These are phyloP conservation scores for Alectoris magna DNA, from an alignment of 2,797 vertebrate species.

Conservation along the genomic window DNA sequence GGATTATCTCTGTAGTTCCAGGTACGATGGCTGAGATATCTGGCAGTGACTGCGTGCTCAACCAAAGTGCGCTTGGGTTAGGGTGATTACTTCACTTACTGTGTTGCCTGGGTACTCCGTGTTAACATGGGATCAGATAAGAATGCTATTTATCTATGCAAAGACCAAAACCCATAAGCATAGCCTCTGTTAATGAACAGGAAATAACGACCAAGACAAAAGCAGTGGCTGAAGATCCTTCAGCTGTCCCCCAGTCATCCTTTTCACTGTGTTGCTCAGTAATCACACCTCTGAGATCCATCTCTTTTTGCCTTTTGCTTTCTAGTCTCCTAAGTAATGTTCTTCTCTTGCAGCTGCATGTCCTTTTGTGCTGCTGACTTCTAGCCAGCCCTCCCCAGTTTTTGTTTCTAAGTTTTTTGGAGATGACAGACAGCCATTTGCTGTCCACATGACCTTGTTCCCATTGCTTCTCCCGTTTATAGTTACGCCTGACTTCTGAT, in stretches of 20 bases:
- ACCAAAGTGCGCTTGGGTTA: neutral
- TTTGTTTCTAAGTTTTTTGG: neutral
- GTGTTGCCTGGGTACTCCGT: neutral
- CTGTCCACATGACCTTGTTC: neutral
- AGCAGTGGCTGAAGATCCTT: neutral
- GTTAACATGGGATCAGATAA: neutral
- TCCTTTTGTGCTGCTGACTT: neutral
- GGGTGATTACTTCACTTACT: neutral
- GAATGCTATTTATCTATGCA: neutral
- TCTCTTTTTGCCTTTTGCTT: neutral
- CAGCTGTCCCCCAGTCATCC: neutral
- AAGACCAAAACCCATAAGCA: neutral
- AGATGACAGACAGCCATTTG: fast-evolving
- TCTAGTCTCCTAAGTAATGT: neutral
- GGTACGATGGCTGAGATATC: neutral
- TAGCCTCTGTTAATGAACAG: neutral
- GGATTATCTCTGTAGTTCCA: neutral
- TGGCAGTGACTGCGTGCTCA: neutral
- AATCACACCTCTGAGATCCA: neutral
- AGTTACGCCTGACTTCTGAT: neutral
- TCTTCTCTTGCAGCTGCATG: neutral
- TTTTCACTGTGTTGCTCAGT: neutral
- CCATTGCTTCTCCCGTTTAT: neutral
- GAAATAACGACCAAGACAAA: neutral
- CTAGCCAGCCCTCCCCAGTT: fast-evolving